A percentile compares a stretch with the other conserved stretches of the same genome.
Evolutionary conservation across 2,797 vertebrate genomes (phyloP).

Genomic region (Apogon hyalosoma): DNA sequence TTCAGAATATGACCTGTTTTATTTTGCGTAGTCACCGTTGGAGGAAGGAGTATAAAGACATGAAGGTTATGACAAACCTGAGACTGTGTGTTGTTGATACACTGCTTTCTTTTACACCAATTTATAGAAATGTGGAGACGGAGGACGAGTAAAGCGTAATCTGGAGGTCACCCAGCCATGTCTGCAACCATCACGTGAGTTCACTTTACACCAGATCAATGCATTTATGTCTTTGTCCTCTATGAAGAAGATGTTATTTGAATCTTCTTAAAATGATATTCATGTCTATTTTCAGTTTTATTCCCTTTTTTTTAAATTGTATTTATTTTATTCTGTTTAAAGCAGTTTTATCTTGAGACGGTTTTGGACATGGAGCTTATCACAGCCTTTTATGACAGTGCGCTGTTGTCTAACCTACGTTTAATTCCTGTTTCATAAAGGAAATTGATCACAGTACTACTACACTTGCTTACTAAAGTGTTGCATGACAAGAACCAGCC

Average conservation of each 20-base stretch:
- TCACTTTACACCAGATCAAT: slow-evolving; percentile 41
- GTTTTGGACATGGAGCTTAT: not conserved
- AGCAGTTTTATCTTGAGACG: not conserved
- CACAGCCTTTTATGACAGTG: not conserved
- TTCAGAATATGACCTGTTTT: too few relatives aligned
- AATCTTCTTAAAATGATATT: not conserved
- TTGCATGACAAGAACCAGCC: too few relatives aligned
- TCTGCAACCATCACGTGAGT: slow-evolving; percentile 77
- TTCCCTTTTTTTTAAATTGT: not conserved
- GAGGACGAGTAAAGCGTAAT: slow-evolving; percentile 72
- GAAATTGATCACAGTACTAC: not conserved
- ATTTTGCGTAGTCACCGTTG: too few relatives aligned
- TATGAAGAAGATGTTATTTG: not conserved
- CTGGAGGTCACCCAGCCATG: slow-evolving; percentile 74
- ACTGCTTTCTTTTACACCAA: slow-evolving; percentile 10
- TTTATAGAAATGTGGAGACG: slow-evolving; percentile 73
- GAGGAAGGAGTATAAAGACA: not conserved
- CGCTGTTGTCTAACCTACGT: not conserved
- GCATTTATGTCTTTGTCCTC: not conserved
- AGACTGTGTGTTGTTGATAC: not conserved
- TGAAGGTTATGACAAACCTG: not conserved
- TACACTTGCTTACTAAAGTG: not conserved
- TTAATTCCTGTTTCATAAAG: not conserved
- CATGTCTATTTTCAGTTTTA: not conserved
- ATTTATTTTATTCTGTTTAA: not conserved